Evolutionary conservation across 1,140 invertebrate species (phyloP), one percentile per base, ranked within the genome.

Genomic region (Drosophila sturtevanti): DNA sequence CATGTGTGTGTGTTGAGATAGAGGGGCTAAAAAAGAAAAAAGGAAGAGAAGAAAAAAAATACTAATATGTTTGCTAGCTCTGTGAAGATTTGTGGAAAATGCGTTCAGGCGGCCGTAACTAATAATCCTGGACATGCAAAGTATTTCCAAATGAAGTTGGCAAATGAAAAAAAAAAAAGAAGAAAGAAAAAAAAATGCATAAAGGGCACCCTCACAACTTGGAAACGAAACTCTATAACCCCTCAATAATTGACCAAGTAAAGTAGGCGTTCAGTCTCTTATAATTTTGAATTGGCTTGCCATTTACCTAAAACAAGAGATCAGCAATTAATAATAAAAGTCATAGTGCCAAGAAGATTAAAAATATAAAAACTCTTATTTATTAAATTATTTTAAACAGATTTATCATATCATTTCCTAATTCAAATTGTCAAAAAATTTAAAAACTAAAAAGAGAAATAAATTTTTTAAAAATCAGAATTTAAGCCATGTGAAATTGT

Each of bases 71-170:
- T 4, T 31, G 27, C 27, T 6, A 31, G 41, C 41, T 48, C 41
- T 48, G 41, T n/a, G 67, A 51, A 72, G 68, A 68, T 68, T 77
- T 68, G 75, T 76, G 59, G 51, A 82, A 87, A 84, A 89, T 89
- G 82, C 82, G 82, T 87, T 89, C 84, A 87, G 76, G 82, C 82
- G 79, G 84, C 82, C 82, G 82, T 78, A 87, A 87, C 82, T 87
- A 87, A 87, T 87, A 87, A 87, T 87, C 63, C 63, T 64, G 37
- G 61, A 64, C 82, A 87, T 87, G 82, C 84, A 89, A 89, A 81
- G 73, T 66, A 68, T 61, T 11, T 9, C 41, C 64, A 35, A 35
- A 16, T 16, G 34, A n/a, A 7, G 16, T 9, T 12, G 14, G 6
- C 9, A 34, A 2, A 10, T 60, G 21, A n/a, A n/a, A n/a, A n/a